Conservation (phyloP, 2,888 invertebrate species). For the Drosophila prolongata region DNA sequence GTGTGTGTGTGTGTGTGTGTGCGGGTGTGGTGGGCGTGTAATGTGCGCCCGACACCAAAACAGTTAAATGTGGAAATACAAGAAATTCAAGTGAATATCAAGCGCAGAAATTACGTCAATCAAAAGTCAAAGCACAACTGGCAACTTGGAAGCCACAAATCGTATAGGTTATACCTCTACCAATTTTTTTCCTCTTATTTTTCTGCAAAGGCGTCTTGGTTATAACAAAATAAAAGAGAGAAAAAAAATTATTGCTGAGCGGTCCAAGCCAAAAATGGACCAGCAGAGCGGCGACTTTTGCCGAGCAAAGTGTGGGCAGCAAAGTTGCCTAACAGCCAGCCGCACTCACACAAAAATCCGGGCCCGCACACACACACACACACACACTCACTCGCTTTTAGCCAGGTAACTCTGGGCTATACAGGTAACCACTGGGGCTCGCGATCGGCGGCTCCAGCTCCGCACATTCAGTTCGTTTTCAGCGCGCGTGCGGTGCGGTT, state of each 20-base stretch:
- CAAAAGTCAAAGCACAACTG: conserved; percentile 69
- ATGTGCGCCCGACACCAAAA: conserved; percentile 77
- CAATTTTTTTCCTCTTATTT: conserved; percentile 48
- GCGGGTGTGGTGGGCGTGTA: conserved; percentile 70
- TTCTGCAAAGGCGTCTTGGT: conserved; percentile 72
- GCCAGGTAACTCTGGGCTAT: conserved; percentile 23
- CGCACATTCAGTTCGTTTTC: conserved; percentile 75
- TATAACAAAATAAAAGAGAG: conserved; percentile 52
- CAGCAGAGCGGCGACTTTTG: conserved; percentile 50
- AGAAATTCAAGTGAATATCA: conserved; percentile 80
- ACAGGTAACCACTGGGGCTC: conserved; percentile 42
- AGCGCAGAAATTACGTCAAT: conserved; percentile 80
- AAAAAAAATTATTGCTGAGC: conserved; percentile 58
- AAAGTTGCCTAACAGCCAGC: conserved; percentile 76
- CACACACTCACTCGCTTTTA: conserved; percentile 3
- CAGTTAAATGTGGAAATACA: conserved; percentile 80
- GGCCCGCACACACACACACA: conserved; percentile 11
- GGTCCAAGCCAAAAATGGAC: conserved; percentile 80
- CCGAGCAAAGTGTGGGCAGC: conserved; percentile 73
- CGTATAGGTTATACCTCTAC: conserved; percentile 24
- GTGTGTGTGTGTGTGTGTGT: conserved; percentile 30
- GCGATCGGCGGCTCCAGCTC: conserved; percentile 51
- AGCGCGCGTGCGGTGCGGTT: conserved; percentile 82
- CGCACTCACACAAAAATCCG: conserved; percentile 29
- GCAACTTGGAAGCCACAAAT: conserved; percentile 49